Percentiles rank a stretch among this genome's conserved stretches.
These are phyloP conservation scores for Cerastis rubricosa DNA, from an alignment of 2,888 invertebrate genomes.

Conservation along the genomic window DNA sequence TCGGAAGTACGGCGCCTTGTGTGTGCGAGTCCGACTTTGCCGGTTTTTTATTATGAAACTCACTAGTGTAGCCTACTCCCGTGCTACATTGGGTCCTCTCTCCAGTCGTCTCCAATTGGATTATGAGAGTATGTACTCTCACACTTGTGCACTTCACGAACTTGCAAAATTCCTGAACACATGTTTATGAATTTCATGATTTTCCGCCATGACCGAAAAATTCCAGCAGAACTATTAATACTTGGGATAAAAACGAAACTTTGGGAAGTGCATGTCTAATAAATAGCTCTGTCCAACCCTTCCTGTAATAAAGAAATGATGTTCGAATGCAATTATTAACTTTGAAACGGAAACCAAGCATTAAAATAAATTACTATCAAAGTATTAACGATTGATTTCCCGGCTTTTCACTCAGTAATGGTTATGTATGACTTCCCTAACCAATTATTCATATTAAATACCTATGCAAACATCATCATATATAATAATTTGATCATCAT, in stretches of 20 bases:
- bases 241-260: neutral
- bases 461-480: neutral
- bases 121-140: no score
- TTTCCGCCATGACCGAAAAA: no score
- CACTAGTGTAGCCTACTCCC: no score
- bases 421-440: slow-evolving; percentile 23
- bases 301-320: neutral
- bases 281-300: neutral
- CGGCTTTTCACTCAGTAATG: slow-evolving; percentile 7
- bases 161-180: no score
- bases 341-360: slow-evolving; percentile 5
- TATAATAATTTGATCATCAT: slow-evolving; percentile 23
- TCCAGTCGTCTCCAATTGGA: no score
- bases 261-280: neutral
- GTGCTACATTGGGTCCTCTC: no score
- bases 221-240: no score
- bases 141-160: no score
- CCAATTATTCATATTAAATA: slow-evolving; percentile 12
- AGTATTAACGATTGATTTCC: slow-evolving; percentile 2
- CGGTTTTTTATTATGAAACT: no score
- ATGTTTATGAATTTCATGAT: no score
- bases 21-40: no score
- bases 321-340: neutral
- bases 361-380: slow-evolving; percentile 28
- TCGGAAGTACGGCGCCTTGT: no score